Conservation (phyloP, 2,888 invertebrate genomes). For the Hirudinaria manillensis region DNA sequence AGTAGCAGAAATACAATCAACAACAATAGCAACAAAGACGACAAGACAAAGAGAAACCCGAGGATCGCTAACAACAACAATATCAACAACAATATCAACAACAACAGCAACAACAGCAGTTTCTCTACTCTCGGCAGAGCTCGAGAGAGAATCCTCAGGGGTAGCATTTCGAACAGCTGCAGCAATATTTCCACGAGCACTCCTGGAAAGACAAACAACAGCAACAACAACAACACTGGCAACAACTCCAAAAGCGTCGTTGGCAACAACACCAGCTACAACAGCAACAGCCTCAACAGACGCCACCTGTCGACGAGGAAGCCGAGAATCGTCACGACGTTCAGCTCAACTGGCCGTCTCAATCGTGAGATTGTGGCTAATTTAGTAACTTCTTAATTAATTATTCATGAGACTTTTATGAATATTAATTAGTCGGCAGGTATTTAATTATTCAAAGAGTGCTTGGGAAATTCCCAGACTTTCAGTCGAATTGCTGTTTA, state of each 20-base stretch:
- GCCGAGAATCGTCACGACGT: background rate
- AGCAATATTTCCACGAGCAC: background rate
- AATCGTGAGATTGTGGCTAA: conserved; percentile 9
- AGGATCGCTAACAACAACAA: background rate
- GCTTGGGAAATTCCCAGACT: no score
- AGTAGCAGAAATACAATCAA: no score
- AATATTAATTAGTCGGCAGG: no score
- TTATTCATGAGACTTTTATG: no score
- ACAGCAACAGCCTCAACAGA: background rate
- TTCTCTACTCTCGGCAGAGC: background rate
- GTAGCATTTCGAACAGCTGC: background rate
- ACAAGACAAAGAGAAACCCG: background rate
- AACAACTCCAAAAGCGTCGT: background rate
- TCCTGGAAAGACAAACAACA: no score
- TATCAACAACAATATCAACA: background rate
- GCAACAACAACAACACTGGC: background rate
- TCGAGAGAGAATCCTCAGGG: background rate
- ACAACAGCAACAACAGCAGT: background rate
- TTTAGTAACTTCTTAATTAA: no score
- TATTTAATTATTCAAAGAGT: no score
- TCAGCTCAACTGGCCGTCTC: conserved; percentile 1
- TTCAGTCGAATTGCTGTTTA: no score
- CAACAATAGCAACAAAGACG: background rate
- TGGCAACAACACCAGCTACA: background rate
- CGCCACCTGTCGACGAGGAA: background rate